Conservation (phyloP, 2,797 vertebrate genomes). For the Aulostomus chinensis region DNA sequence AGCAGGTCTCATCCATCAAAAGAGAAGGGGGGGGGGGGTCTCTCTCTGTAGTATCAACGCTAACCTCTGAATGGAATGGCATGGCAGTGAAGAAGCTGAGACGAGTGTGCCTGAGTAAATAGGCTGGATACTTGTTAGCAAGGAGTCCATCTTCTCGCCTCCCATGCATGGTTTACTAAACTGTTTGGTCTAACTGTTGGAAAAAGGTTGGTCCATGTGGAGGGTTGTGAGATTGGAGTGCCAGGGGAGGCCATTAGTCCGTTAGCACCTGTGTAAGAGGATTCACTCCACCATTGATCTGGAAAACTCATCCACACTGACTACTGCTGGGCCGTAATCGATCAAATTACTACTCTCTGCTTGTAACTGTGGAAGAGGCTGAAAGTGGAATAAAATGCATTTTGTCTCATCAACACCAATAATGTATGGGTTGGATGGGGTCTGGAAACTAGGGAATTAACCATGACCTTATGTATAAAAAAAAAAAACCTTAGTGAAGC, state of each 20-base stretch:
- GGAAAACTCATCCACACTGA: constrained; percentile 40
- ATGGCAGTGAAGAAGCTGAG: not conserved
- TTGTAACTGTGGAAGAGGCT: constrained; percentile 32
- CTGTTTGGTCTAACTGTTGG: constrained; percentile 25
- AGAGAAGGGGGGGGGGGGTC: too few species aligned
- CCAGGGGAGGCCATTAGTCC: constrained; percentile 60
- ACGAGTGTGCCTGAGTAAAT: constrained; percentile 8
- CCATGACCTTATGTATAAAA: constrained; percentile 8
- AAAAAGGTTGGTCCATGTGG: constrained; percentile 31
- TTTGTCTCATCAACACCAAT: constrained; percentile 43
- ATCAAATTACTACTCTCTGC: constrained; percentile 55
- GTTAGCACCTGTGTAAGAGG: constrained; percentile 48
- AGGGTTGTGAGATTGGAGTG: constrained; percentile 34
- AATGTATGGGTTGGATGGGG: constrained; percentile 32
- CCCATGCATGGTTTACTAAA: constrained; percentile 17
- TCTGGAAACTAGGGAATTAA: constrained; percentile 27
- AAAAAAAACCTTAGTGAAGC: constrained; percentile 4
- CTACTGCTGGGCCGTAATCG: constrained; percentile 48
- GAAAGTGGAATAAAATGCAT: constrained; percentile 8
- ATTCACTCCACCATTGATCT: constrained; percentile 54
- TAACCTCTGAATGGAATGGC: too few species aligned
- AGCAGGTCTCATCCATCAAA: too few species aligned
- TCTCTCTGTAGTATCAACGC: too few species aligned
- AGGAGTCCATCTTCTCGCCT: constrained; percentile 19
- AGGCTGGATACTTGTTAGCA: constrained; percentile 38